Base-by-base conservation (phyloP, 2,113 vertebrate genomes). In the Corythornis cristatus region DNA sequence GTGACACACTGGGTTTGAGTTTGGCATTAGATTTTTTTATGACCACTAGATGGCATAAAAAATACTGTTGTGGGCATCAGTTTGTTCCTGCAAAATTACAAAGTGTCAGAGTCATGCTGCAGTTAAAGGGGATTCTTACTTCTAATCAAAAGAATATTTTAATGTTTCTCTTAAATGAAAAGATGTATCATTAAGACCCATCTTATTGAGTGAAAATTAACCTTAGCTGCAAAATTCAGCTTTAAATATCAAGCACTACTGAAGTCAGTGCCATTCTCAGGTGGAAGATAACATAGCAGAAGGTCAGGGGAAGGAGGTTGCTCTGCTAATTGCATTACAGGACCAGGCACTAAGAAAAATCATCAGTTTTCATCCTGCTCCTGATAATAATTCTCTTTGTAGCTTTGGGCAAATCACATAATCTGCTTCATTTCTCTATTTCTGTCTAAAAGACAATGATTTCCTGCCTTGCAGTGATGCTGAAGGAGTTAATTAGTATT, bases 41-140 rank as follows among this genome's bases (percentile, higher is more conserved):
- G 75, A 9, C 93, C 95, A 79, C 95, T 94, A 96, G 95, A 91
- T 96, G 96, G 93, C 95, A 96, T 57, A 74, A 91, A 93, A 90
- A 91, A 68, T 50, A 40, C 48, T 64, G 42, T 35, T 88, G 45
- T 15, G 48, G 28, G 45, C 57, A 72, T 40, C 43, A 12, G 23
- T n/a, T 70, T 74, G 13, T 4, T 74, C 33, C 42, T 80, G 87
- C 51, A 76, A 86, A 87, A 90, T 68, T 58, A 35, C 25, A 4
- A 13, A 60, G 37, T 11, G 2, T 31, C 9, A 3, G 28, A 13
- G 20, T 91, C 43, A 17, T 4, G 7, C 40, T 53, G 68, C 4
- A 3, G 46, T 64, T 80, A 75, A 77, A 64, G 65, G n/a, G 46
- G 40, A 60, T 56, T 51, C 66, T 89, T 67, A 33, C 42, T 85